These are phyloP conservation scores for Siderastrea siderea DNA, from an alignment of 92 coral and sea anemone species.

Conservation along the genomic window DNA sequence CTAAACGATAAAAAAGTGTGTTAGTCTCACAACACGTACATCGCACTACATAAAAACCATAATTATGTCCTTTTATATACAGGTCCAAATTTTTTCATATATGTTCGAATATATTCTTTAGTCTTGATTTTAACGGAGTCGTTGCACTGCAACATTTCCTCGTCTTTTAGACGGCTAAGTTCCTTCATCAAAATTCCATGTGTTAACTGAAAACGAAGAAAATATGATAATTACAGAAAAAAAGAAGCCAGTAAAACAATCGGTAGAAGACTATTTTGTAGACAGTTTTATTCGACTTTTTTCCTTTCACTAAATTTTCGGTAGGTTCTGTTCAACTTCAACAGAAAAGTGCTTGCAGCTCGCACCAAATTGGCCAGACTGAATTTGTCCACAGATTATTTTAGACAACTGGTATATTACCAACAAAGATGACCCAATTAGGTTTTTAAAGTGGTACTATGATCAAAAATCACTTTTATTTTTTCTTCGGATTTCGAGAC, in stretches of 20 bases:
- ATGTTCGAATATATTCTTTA: constrained; percentile 90
- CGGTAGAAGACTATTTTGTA: no score
- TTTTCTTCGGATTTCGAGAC: no score
- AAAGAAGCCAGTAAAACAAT: background rate
- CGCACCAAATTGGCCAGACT: no score
- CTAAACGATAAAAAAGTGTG: constrained; percentile 11
- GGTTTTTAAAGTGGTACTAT: no score
- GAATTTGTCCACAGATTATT: no score
- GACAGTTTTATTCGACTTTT: no score
- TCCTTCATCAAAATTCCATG: constrained; percentile 97
- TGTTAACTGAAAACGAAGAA: constrained; percentile 75
- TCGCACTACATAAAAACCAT: background rate
- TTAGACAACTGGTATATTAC: no score
- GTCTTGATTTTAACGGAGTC: constrained; percentile 98
- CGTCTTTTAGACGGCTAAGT: constrained; percentile 84
- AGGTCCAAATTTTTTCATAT: constrained; percentile 93
- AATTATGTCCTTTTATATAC: constrained; percentile 86
- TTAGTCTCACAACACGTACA: constrained; percentile 18
- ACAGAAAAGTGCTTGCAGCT: no score
- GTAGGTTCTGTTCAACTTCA: no score
- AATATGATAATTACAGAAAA: background rate
- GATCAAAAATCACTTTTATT: no score
- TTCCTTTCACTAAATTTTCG: no score
- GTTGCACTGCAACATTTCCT: constrained; percentile 86
- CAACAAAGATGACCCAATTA: no score